A percentile compares a stretch with the other conserved stretches of the same genome.
These are phyloP conservation scores for Trichogramma dendrolimi DNA, from an alignment of 2,888 invertebrate genomes.

Conservation along the genomic window DNA sequence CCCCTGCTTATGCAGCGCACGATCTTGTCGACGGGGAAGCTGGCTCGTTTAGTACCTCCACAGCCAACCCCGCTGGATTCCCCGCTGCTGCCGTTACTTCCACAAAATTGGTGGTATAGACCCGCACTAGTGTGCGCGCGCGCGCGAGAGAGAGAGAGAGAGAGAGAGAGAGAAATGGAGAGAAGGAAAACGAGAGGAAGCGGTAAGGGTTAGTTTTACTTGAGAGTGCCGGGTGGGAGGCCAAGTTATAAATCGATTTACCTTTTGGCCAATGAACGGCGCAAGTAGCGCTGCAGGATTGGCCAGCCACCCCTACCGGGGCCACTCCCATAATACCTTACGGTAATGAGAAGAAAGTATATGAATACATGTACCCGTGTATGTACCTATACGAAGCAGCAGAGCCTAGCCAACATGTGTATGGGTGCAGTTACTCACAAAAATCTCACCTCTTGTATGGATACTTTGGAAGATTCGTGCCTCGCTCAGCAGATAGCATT, in stretches of 20 bases:
- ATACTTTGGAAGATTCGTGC: too few relatives aligned
- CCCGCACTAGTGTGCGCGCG: conserved; percentile 21
- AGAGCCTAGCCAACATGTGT: too few relatives aligned
- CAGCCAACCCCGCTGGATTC: conserved; percentile 31
- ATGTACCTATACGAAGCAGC: too few relatives aligned
- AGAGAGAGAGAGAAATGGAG: too few relatives aligned
- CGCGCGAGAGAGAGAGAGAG: conserved; percentile 14
- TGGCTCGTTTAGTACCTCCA: conserved; percentile 21
- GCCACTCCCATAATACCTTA: conserved; percentile 44
- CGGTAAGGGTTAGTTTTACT: conserved; percentile 43
- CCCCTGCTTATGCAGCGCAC: conserved; percentile 15
- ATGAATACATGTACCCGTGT: too few relatives aligned
- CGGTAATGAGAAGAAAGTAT: too few relatives aligned
- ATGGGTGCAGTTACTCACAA: too few relatives aligned
- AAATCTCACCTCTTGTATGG: too few relatives aligned
- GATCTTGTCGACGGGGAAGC: conserved; percentile 10
- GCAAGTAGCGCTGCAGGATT: conserved; percentile 46
- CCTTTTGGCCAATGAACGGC: conserved; percentile 47
- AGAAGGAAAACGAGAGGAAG: conserved; percentile 34
- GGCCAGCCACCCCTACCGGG: conserved; percentile 38
- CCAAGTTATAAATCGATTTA: conserved; percentile 51
- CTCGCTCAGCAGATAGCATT: too few relatives aligned
- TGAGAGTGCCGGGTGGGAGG: conserved; percentile 33
- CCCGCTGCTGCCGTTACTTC: conserved; percentile 27
- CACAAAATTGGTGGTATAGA: conserved; percentile 46